A percentile compares a stretch with the other conserved stretches of the same genome.
Conservation (phyloP, 1,140 invertebrate genomes). For the Trigoniulus corallinus region DNA sequence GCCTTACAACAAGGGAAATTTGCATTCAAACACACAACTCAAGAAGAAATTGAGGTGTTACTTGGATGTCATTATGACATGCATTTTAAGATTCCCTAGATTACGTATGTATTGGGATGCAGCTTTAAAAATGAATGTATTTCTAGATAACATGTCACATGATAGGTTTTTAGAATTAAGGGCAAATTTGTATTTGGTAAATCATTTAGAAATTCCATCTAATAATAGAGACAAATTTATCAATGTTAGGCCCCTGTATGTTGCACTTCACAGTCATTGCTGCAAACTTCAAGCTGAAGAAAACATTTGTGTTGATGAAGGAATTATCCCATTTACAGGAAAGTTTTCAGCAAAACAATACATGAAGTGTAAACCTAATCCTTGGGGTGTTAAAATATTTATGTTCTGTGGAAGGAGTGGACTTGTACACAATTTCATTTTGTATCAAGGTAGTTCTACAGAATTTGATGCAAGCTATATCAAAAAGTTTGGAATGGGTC, state of each 20-base stretch:
- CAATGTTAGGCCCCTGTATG: conserved; percentile 19
- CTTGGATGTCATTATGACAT: not conserved
- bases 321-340: conserved; percentile 18
- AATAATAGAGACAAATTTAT: conserved; percentile 16
- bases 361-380: conserved; percentile 16
- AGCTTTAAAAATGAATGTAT: not conserved
- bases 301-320: conserved; percentile 17
- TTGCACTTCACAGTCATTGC: conserved; percentile 16
- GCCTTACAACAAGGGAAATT: not conserved
- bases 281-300: conserved; percentile 14
- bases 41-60: not conserved
- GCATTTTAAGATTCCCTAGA: not conserved
- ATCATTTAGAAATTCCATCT: conserved; percentile 11
- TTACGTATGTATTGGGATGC: not conserved
- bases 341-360: conserved; percentile 17
- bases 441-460: conserved; percentile 18
- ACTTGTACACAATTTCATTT: conserved; percentile 16
- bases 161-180: conserved; percentile 15
- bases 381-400: conserved; percentile 14
- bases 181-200: conserved; percentile 17
- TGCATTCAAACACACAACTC: not conserved
- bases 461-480: conserved; percentile 13
- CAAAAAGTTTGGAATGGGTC: conserved; percentile 14
- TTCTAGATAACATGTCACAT: conserved; percentile 6
- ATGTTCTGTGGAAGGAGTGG: conserved; percentile 12